These are phyloP conservation scores for Cryptotis parvus DNA, from an alignment of 2,113 vertebrate species.

Conservation along the genomic window DNA sequence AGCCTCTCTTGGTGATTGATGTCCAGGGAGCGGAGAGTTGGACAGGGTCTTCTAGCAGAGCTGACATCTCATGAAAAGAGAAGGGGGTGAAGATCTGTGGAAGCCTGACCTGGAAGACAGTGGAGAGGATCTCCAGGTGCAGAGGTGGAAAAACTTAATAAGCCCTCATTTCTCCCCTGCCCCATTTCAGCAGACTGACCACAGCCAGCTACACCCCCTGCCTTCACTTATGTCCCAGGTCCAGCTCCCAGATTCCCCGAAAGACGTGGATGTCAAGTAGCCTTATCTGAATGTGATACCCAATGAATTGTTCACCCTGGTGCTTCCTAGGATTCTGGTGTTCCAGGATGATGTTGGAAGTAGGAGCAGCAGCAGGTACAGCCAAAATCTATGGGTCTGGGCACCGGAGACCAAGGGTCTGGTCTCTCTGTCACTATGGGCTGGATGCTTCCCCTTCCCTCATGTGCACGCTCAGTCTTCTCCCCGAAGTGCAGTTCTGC, in stretches of 20 bases:
- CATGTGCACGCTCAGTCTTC: not conserved
- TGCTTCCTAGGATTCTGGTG: too few relatives aligned
- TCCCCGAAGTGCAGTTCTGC: not conserved
- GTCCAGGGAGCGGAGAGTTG: too few relatives aligned
- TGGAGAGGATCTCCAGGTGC: too few relatives aligned
- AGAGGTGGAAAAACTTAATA: too few relatives aligned
- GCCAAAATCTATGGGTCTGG: fast-evolving
- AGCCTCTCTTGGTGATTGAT: too few relatives aligned
- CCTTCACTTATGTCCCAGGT: not conserved
- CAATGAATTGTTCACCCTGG: not conserved
- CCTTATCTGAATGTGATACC: not conserved
- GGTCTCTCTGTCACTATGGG: too few relatives aligned
- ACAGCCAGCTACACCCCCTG: not conserved
- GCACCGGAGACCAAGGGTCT: not conserved
- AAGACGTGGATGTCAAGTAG: not conserved
- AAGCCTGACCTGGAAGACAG: not conserved
- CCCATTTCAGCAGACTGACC: not conserved
- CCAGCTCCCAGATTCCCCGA: not conserved
- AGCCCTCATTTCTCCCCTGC: not conserved
- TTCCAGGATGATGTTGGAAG: not conserved
- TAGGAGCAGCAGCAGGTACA: not conserved
- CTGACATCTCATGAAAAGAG: too few relatives aligned
- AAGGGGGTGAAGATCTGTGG: not conserved
- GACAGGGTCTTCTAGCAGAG: too few relatives aligned
- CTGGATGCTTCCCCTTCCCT: not conserved